A percentile compares a stretch with the other conserved stretches of the same genome.
These are phyloP conservation scores for Pyrocoelia pectoralis DNA, from an alignment of 2,888 invertebrate genomes.

Conservation along the genomic window DNA sequence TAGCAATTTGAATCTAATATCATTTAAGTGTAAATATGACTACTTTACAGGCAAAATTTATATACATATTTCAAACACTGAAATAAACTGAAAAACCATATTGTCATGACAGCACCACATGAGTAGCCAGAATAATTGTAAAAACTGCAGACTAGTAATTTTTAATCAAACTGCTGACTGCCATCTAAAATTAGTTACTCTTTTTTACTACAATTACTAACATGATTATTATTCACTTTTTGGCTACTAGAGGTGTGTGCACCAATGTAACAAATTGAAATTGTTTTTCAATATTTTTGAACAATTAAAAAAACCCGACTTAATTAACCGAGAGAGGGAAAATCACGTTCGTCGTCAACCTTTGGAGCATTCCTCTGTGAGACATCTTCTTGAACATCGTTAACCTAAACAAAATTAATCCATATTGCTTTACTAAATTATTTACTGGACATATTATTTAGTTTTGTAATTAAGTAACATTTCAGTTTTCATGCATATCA, in stretches of 20 bases:
- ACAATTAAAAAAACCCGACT: conserved; percentile 30
- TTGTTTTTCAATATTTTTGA: conserved; percentile 34
- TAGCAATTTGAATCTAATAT: background rate
- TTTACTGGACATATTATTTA: no score
- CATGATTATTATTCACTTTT: conserved; percentile 39
- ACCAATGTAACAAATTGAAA: conserved; percentile 54
- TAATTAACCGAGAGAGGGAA: conserved; percentile 87
- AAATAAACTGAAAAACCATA: background rate
- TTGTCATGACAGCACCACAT: conserved; percentile 38
- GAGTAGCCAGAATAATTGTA: conserved; percentile 42
- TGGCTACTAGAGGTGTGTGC: conserved; percentile 53
- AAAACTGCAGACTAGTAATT: conserved; percentile 56
- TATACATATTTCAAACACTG: conserved; percentile 15
- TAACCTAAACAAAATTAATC: conserved; percentile 13
- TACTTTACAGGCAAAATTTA: conserved; percentile 11
- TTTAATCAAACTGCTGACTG: conserved; percentile 49
- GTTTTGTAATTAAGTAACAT: no score
- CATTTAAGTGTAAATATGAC: conserved; percentile 7
- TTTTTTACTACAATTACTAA: conserved; percentile 43
- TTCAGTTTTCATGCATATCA: no score
- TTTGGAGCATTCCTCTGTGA: conserved; percentile 72
- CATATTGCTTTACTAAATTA: no score
- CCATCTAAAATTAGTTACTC: conserved; percentile 51
- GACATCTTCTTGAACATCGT: background rate
- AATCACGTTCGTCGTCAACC: conserved; percentile 95